Evolutionary conservation across 2,888 invertebrate species (phyloP).

Genomic region (Willowsia nigromaculata): DNA sequence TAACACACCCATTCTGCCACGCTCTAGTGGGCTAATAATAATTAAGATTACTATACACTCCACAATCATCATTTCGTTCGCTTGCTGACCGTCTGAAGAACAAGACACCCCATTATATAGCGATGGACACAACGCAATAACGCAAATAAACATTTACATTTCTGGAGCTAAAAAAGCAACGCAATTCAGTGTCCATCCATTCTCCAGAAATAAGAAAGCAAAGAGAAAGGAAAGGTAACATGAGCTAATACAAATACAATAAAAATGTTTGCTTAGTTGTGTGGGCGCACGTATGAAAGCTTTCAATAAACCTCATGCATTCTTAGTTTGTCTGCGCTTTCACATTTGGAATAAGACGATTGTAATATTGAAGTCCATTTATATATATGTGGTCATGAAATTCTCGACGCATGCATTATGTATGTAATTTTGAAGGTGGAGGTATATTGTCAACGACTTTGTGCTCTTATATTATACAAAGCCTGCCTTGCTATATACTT

Average conservation of each 20-base stretch:
- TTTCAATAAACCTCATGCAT: not conserved
- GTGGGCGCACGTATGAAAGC: not conserved
- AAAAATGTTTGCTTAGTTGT: slow-evolving; percentile 9
- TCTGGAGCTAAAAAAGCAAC: not conserved
- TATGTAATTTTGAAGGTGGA: not conserved
- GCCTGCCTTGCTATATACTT: not conserved
- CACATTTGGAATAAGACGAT: not conserved
- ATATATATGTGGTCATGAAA: not conserved
- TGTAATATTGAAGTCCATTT: not conserved
- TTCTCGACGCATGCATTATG: not conserved
- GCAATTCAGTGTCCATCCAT: not conserved
- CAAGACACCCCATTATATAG: not conserved
- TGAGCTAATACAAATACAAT: not conserved
- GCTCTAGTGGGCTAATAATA: not conserved
- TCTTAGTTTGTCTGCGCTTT: not conserved
- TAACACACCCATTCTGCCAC: not conserved
- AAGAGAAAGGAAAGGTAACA: not conserved
- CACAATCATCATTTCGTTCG: not conserved
- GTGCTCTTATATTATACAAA: not conserved
- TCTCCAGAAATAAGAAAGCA: not conserved
- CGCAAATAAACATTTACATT: not conserved
- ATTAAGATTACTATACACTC: not conserved
- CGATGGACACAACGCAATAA: not conserved
- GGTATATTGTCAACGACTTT: not conserved
- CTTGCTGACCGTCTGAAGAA: not conserved